These are phyloP conservation scores for Watsonalla cultraria DNA, from an alignment of 2,888 invertebrate species.

Conservation along the genomic window DNA sequence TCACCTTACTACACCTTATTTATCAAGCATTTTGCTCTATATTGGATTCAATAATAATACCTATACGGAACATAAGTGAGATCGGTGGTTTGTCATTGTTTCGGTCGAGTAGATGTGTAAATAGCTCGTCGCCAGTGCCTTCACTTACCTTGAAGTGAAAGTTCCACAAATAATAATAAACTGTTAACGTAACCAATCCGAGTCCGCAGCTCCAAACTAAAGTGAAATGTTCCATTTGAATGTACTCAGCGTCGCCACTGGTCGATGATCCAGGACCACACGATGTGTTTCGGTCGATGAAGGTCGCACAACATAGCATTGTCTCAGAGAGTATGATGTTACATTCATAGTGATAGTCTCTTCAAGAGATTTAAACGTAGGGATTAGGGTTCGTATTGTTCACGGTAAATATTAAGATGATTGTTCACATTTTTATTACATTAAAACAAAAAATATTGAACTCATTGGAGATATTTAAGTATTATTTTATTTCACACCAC, in stretches of 20 bases:
- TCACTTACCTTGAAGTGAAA: slow-evolving; percentile 43
- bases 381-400: slow-evolving; percentile 31
- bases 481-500: slow-evolving; percentile 12
- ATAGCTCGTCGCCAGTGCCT: slow-evolving; percentile 53
- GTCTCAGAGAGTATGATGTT: slow-evolving; percentile 25
- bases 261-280: background rate
- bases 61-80: slow-evolving; percentile 23
- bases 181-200: background rate
- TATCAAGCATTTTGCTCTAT: slow-evolving; percentile 27
- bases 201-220: background rate
- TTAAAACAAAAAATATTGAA: slow-evolving; percentile 9
- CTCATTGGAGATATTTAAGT: slow-evolving; percentile 29
- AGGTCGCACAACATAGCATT: background rate
- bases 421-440: slow-evolving; percentile 14
- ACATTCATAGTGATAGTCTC: slow-evolving; percentile 42
- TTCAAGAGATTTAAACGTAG: slow-evolving; percentile 43
- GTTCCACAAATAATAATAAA: slow-evolving; percentile 13
- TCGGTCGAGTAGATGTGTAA: slow-evolving; percentile 38
- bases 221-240: too few species aligned
- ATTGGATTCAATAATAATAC: slow-evolving; percentile 17
- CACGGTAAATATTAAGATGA: slow-evolving; percentile 16
- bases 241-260: too few species aligned
- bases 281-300: background rate
- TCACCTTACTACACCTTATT: slow-evolving; percentile 15
- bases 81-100: slow-evolving; percentile 45